These are phyloP conservation scores for Bellardia bayeri DNA, from an alignment of 2,888 invertebrate genomes.

Conservation along the genomic window DNA sequence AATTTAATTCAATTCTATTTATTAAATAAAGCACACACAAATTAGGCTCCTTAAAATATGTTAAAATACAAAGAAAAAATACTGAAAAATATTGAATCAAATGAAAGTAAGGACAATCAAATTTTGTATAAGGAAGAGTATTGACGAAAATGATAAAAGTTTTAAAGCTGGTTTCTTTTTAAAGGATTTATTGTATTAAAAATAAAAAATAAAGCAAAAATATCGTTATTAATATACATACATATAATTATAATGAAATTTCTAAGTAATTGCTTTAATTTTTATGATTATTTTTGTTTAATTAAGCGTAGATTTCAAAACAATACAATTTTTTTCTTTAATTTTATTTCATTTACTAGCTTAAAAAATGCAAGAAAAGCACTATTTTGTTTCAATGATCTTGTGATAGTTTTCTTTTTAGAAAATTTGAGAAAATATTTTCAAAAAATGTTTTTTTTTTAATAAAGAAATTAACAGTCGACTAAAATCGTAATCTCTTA, in stretches of 20 bases:
- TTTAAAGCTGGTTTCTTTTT: background rate
- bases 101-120: constrained; percentile 38
- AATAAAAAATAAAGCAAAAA: too few species aligned
- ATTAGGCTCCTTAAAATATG: constrained; percentile 60
- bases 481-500: background rate
- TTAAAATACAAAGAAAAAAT: constrained; percentile 27
- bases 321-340: constrained; percentile 45
- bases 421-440: background rate
- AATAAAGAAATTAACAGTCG: background rate
- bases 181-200: background rate
- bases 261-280: background rate
- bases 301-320: constrained; percentile 54
- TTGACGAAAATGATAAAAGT: background rate
- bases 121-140: background rate
- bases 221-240: background rate
- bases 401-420: background rate
- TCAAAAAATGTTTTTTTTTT: background rate
- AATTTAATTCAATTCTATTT: constrained; percentile 35
- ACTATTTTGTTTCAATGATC: constrained; percentile 21
- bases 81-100: background rate
- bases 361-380: constrained; percentile 65
- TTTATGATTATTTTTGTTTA: background rate
- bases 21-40: constrained; percentile 54
- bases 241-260: background rate
- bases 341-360: background rate